phyloP scores from a whole-genome alignment of 2,797 vertebrate genomes.

The Gephyroberyx darwinii region DNA sequence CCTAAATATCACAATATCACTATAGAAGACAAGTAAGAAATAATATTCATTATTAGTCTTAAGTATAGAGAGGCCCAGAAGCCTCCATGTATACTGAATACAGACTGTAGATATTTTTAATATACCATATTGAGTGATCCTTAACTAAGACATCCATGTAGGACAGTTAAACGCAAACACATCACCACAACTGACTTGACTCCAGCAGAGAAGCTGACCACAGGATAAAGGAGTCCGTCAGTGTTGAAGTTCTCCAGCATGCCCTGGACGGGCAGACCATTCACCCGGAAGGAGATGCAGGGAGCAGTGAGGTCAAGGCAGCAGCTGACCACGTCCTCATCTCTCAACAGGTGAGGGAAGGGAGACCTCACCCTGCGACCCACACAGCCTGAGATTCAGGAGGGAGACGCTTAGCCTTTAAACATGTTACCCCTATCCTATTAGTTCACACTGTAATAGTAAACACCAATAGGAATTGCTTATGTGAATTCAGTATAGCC shows the following conservation, averaged over 20 bases:
- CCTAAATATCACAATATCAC: too few species aligned
- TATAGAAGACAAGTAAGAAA: too few species aligned
- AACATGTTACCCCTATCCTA: not conserved
- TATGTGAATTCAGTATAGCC: too few species aligned
- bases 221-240: conserved; percentile 90
- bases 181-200: conserved; percentile 85
- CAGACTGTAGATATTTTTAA: not conserved
- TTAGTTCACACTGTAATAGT: not conserved
- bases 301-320: conserved; percentile 90
- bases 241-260: conserved; percentile 95
- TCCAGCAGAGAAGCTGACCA: conserved; percentile 95
- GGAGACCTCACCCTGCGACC: conserved; percentile 90
- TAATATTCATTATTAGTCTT: too few species aligned
- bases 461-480: not conserved
- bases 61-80: too few species aligned
- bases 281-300: conserved; percentile 94
- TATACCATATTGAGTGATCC: not conserved
- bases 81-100: too few species aligned
- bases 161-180: not conserved
- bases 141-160: not conserved
- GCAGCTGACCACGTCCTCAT: conserved; percentile 94
- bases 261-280: conserved; percentile 95
- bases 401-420: not conserved
- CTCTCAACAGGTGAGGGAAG: conserved; percentile 88
- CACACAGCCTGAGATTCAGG: conserved; percentile 83